Evolutionary conservation across 2,888 invertebrate genomes (phyloP), one percentile per base, ranked within the genome.

Genomic region (Chrysolina americana): DNA sequence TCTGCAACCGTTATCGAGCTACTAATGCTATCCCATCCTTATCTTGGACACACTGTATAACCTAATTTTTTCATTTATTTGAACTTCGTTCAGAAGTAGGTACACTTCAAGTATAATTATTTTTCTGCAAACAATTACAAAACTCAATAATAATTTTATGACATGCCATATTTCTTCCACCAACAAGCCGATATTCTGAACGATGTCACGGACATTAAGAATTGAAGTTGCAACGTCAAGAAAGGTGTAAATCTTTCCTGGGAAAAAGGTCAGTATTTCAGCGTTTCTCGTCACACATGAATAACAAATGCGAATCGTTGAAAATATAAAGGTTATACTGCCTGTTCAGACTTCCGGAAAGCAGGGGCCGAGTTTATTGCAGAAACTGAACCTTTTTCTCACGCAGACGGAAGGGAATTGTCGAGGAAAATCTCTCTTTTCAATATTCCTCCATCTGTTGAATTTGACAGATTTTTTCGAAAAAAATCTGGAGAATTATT

Each of bases 291-390:
- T 59, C 23, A 28, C 36, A 59, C 59, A 36, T 59, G 59, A 59
- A 59, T 59, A 59, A 59, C 59, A 59, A 59, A 59, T 59, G 28
- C 36, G 28, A 36, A 59, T 59, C 59, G 36, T 17, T 2, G 28
- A n/a, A 59, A 28, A 36, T 59, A 59, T 59, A 59, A 59, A 59
- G 59, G 59, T 59, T 59, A 36, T 59, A 59, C n/a, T 6, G 56
- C 59, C 36, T 59, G 59, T n/a, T 59, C 36, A 28, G 3, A 19
- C 23, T 28, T 36, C 28, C 59, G 59, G 59, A 59, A 15, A 28
- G 59, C 8, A 28, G n/a, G n/a, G 23, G n/a, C 15, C n/a, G 28
- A 15, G 23, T 59, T 59, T 59, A 59, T 59, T 28, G 59, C 59
- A 36, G 28, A 9, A 28, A 28, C 13, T 59, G 59, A 50, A 36